These are phyloP conservation scores for Ormyrus rosae DNA, from an alignment of 2,888 invertebrate genomes.

Conservation along the genomic window DNA sequence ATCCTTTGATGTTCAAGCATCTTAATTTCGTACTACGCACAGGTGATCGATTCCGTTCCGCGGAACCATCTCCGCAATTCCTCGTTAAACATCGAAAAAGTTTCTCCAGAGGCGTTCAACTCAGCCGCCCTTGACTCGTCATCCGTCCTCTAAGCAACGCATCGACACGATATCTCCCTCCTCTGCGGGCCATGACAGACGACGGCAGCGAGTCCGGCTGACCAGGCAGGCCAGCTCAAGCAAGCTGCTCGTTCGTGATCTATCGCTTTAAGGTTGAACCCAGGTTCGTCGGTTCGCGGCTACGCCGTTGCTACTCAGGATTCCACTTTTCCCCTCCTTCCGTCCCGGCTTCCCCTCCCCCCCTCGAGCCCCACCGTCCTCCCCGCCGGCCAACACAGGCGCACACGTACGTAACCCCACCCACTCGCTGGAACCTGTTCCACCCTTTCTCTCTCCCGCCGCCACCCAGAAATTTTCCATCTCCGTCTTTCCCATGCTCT, in stretches of 20 bases:
- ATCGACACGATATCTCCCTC: too few species aligned
- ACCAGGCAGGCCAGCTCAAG: slow-evolving; percentile 44
- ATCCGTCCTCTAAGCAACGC: too few species aligned
- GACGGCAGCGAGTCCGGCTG: neutral
- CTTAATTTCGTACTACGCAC: too few species aligned
- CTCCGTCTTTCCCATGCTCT: slow-evolving; percentile 50
- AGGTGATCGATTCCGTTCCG: too few species aligned
- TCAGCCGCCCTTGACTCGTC: neutral
- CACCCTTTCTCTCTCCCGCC: slow-evolving; percentile 64
- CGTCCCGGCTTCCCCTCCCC: slow-evolving; percentile 35
- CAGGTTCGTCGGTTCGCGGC: slow-evolving; percentile 73
- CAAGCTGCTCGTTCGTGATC: slow-evolving; percentile 65
- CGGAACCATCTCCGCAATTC: too few species aligned
- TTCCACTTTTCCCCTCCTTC: slow-evolving; percentile 72
- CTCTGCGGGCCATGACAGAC: neutral
- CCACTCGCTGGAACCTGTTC: slow-evolving; percentile 69
- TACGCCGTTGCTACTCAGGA: slow-evolving; percentile 76
- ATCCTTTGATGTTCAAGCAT: too few species aligned
- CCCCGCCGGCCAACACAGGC: neutral
- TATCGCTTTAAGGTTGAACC: slow-evolving; percentile 74
- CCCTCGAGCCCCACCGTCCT: slow-evolving; percentile 35
- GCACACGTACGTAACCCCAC: slow-evolving; percentile 49
- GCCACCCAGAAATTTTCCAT: slow-evolving; percentile 55
- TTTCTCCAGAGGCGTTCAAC: neutral
- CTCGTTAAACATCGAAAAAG: neutral